Evolutionary conservation across 2,888 invertebrate genomes (phyloP).

Genomic region (Drosophila mimica): DNA sequence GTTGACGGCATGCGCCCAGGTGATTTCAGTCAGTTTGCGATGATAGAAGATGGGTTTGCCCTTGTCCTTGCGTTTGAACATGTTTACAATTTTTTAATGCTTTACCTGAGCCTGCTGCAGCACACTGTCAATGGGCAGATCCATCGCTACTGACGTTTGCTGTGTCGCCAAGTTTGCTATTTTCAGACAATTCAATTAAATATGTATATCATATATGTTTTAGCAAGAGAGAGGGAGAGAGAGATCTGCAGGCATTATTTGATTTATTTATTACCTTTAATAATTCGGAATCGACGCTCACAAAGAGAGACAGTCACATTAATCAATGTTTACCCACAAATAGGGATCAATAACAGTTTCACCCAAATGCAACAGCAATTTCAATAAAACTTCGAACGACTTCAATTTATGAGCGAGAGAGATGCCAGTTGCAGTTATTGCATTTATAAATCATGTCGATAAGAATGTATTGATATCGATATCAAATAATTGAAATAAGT

Average conservation of each 20-base stretch:
- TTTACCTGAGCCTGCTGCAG: slow-evolving; percentile 13
- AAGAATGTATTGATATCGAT: slow-evolving; percentile 6
- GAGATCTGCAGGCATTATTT: neutral
- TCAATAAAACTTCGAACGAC: slow-evolving; percentile 20
- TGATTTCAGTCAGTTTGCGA: slow-evolving; percentile 87
- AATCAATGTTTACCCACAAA: slow-evolving; percentile 41
- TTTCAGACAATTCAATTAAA: slow-evolving; percentile 12
- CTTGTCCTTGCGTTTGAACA: slow-evolving; percentile 53
- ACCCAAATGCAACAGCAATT: slow-evolving; percentile 8
- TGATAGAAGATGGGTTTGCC: slow-evolving; percentile 38
- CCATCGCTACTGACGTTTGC: neutral
- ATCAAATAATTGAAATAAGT: neutral
- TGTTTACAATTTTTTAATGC: slow-evolving; percentile 18
- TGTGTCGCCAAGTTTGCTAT: slow-evolving; percentile 37
- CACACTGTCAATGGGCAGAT: slow-evolving; percentile 16
- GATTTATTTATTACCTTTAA: slow-evolving; percentile 27
- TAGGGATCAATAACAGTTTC: slow-evolving; percentile 25
- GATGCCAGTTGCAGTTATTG: slow-evolving; percentile 5
- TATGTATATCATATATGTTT: slow-evolving; percentile 9
- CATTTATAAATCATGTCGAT: neutral
- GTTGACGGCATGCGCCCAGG: slow-evolving; percentile 95
- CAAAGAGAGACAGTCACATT: slow-evolving; percentile 45
- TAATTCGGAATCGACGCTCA: slow-evolving; percentile 13
- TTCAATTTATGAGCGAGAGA: slow-evolving; percentile 28
- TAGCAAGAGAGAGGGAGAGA: neutral